Percentiles rank a stretch among this genome's conserved stretches.
phyloP scores from a whole-genome alignment of 2,113 vertebrate genomes.

The Aphelocoma coerulescens region DNA sequence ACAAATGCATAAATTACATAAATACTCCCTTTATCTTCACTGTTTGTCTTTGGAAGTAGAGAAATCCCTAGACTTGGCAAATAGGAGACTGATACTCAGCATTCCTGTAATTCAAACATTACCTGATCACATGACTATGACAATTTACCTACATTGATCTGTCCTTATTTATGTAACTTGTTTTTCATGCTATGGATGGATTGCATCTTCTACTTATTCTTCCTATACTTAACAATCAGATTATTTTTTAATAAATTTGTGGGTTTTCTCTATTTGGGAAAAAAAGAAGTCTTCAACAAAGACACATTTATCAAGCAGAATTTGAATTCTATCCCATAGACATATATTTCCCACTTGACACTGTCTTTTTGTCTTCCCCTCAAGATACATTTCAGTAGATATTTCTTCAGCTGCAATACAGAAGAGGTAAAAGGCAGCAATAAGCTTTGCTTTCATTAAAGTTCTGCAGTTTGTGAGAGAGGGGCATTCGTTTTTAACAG shows the following conservation, averaged over 20 bases:
- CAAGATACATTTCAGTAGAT: not conserved
- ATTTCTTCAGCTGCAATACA: not conserved
- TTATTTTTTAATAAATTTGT: not conserved
- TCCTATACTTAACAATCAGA: not conserved
- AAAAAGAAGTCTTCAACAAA: not conserved
- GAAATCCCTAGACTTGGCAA: not conserved
- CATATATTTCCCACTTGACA: not conserved
- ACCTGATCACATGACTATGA: not conserved
- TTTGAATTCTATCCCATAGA: not conserved
- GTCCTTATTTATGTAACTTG: not conserved
- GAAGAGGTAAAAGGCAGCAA: not conserved
- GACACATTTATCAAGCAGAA: not conserved
- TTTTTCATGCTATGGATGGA: not conserved
- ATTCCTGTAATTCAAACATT: not conserved
- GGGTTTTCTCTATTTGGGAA: not conserved
- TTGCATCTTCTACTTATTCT: not conserved
- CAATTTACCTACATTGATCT: not conserved
- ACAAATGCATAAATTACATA: not conserved
- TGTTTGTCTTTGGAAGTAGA: not conserved
- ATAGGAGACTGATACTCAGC: not conserved
- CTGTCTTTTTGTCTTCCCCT: not conserved
- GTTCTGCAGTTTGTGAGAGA: not conserved
- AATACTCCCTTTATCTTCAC: not conserved
- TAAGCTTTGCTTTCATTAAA: slow-evolving; percentile 24
- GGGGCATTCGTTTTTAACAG: not conserved